Evolutionary conservation across 2,113 vertebrate species (phyloP).

Genomic region (Pygoscelis antarcticus): DNA sequence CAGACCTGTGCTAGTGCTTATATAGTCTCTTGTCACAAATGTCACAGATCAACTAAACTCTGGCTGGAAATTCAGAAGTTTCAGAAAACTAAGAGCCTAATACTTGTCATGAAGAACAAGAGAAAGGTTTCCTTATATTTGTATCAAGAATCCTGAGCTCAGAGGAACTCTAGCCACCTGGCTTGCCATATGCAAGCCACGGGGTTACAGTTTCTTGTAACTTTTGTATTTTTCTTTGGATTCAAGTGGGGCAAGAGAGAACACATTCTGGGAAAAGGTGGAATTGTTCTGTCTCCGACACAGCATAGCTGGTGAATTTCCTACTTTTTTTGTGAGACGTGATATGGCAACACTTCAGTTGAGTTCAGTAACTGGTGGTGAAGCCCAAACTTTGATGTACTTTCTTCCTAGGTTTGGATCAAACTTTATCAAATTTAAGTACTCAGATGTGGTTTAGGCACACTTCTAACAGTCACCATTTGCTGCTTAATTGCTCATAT

Average conservation of each 20-base stretch:
- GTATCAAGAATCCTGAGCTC: slow-evolving; percentile 36
- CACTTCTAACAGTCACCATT: slow-evolving; percentile 1
- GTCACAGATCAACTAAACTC: slow-evolving; percentile 73
- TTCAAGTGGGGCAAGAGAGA: slow-evolving; percentile 1
- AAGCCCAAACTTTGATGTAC: background rate
- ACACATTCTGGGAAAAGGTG: background rate
- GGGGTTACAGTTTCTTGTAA: slow-evolving; percentile 13
- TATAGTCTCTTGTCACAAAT: slow-evolving; percentile 69
- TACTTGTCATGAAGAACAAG: slow-evolving; percentile 37
- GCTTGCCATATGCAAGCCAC: background rate
- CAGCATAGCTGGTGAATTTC: slow-evolving; percentile 2
- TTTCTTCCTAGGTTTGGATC: slow-evolving; percentile 12
- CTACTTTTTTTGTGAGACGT: background rate
- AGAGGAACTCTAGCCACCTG: slow-evolving; percentile 58
- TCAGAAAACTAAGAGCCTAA: slow-evolving; percentile 48
- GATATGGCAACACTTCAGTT: background rate
- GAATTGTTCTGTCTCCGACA: background rate
- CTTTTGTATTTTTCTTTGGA: background rate
- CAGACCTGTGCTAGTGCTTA: slow-evolving; percentile 71
- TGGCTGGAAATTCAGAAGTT: slow-evolving; percentile 47
- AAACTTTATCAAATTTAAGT: background rate
- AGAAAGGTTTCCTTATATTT: slow-evolving; percentile 10
- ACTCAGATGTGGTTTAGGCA: slow-evolving; percentile 26
- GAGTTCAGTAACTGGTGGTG: background rate
- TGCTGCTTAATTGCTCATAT: slow-evolving; percentile 25